These are phyloP conservation scores for Tricholaema leucomelas DNA, from an alignment of 2,113 vertebrate genomes.

Conservation along the genomic window DNA sequence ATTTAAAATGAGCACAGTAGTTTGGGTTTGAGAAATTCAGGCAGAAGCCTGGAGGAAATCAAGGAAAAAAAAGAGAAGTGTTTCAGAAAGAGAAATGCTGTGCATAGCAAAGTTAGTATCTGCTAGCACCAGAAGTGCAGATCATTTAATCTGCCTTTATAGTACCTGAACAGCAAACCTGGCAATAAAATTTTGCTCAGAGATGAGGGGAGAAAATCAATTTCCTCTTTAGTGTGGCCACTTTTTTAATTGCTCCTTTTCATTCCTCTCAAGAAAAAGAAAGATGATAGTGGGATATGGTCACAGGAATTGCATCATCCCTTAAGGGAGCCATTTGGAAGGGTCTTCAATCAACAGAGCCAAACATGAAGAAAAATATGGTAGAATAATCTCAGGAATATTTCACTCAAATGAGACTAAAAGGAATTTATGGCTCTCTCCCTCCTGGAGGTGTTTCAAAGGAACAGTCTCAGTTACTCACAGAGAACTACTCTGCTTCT, in stretches of 20 bases:
- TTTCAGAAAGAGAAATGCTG: background rate
- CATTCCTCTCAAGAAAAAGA: background rate
- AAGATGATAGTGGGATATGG: background rate
- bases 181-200: background rate
- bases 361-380: constrained; percentile 21
- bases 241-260: background rate
- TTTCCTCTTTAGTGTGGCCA: background rate
- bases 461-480: background rate
- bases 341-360: constrained; percentile 17
- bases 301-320: constrained; percentile 40
- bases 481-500: background rate
- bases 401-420: constrained; percentile 1
- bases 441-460: background rate
- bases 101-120: background rate
- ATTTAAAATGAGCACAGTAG: background rate
- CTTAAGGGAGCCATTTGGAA: constrained; percentile 40
- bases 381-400: constrained; percentile 16
- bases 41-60: background rate
- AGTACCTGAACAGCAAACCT: background rate
- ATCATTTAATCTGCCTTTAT: background rate
- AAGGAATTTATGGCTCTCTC: background rate
- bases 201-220: background rate
- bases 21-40: background rate
- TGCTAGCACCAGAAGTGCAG: background rate
- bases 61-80: background rate